Base-by-base conservation (phyloP, 2,888 invertebrate species). In the Netelia inedita region DNA sequence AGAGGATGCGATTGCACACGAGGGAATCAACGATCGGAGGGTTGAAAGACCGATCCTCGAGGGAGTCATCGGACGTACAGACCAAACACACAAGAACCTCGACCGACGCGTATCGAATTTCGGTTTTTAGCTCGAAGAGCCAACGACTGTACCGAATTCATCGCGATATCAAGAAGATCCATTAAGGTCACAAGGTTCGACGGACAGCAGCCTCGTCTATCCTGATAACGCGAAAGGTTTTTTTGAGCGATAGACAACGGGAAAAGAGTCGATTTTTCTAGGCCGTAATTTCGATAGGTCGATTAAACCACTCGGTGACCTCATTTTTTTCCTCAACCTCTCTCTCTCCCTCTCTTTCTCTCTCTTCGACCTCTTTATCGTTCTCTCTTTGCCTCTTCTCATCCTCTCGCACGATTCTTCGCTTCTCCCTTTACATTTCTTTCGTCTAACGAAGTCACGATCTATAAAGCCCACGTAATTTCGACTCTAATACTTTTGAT, bases 211-310 rank as follows among this genome's bases (percentile, higher is more conserved):
- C 11, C 46, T 68, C 59, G 73, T 78, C 41, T 71, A 71, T 23
- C 11, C 57, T 16, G 82, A 82, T 82, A 82, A 61, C 73, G 73
- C 59, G 53, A 78, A 82, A 59, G 55, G 46, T 46, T 23, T 74
- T 23, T 72, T 53, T 14, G 65, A 78, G 66, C 66, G 35, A 68
- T 63, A 59, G 35, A 28, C 63, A 6, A 14, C 2, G 55, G 57
- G 43, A 57, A 75, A 35, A 61, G 61, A 41, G 41, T 63, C 65
- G 23, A 61, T 79, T 82, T 57, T 61, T 74, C 78, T 57, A 59
- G 73, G 11, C 2, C 23, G 43, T 79, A 83, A 79, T 83, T 73
- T 83, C 83, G 69, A 83, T 83, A 83, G 28, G 50, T 79, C 83
- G 83, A 83, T 74, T 35, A 65, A 75, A 53, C 53, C 55, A 75